Conservation (phyloP, 2,888 invertebrate species). For the Dicycla oo region DNA sequence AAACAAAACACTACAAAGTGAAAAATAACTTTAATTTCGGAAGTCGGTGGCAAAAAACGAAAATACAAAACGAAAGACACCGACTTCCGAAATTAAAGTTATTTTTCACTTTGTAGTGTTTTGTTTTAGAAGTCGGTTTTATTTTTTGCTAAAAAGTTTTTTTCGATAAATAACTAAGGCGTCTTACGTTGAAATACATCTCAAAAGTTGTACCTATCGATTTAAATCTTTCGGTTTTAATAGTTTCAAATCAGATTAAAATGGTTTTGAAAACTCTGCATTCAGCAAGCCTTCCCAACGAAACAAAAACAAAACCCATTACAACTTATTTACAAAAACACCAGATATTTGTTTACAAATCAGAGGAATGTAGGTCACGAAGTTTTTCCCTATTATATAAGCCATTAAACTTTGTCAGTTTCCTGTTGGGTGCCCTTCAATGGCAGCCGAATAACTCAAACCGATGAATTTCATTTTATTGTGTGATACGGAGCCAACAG, state of each 20-base stretch:
- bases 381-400: constrained; percentile 37
- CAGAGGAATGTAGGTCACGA: constrained; percentile 36
- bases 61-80: too few species aligned
- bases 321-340: constrained; percentile 5
- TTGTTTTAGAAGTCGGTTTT: too few species aligned
- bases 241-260: not conserved
- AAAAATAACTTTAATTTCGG: too few species aligned
- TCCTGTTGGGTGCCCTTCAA: constrained; percentile 23
- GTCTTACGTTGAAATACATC: not conserved
- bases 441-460: constrained; percentile 9
- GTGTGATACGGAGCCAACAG: not conserved
- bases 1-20: too few species aligned
- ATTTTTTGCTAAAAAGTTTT: too few species aligned
- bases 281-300: not conserved
- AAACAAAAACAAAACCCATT: constrained; percentile 7
- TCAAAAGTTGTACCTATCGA: not conserved
- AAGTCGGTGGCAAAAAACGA: too few species aligned
- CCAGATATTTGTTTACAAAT: constrained; percentile 32
- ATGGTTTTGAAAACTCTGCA: not conserved
- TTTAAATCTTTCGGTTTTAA: not conserved
- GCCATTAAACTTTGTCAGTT: constrained; percentile 41
- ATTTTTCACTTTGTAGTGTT: too few species aligned
- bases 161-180: not conserved
- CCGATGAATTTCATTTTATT: constrained; percentile 30
- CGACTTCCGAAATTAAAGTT: too few species aligned